Base-by-base conservation (phyloP, 2,797 vertebrate species). In the Cyprinella venusta region DNA sequence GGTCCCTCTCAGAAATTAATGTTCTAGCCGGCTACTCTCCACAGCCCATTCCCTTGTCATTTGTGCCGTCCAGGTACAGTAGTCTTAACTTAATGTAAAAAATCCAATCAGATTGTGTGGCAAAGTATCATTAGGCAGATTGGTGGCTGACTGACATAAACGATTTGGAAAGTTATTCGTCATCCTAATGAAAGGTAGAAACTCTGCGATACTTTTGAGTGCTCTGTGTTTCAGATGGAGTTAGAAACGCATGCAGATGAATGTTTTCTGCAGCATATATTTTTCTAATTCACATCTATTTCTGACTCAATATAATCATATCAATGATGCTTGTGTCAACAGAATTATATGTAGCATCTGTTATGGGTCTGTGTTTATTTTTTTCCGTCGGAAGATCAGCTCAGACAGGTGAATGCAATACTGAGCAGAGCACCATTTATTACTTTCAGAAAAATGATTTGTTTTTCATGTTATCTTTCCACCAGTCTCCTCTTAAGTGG, bases 1-100 rank as follows among this genome's bases (percentile, higher is more conserved):
- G 79, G 80, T 90, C 84, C 83, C 92, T 90, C 88, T 88, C 87
- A 76, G 56, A 94, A 93, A 93, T 68, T 80, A 91, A 87, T 86
- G 87, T 84, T 82, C 86, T 82, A 87, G 82, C 83, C 84, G 89
- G 87, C 81, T 89, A 86, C 70, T 59, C 87, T 38, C 24, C 67
- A 72, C 89, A 81, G 48, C 80, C 87, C 85, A 89, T 91, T 90
- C 82, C 68, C 89, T 80, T 91, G 86, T 88, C 84, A 89, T 82
- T 91, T 85, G 86, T 86, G 87, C 81, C 83, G 7, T 89, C 90
- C 88, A 84, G 91, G 87, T 88, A 89, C 85, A 89, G 48, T 91
- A 92, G 88, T 85, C 91, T 92, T 90, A 84, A 90, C 77, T 88
- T 91, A 88, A 50, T 50, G 88, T 81, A 91, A 85, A 83, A 83